Evolutionary conservation across 2,888 invertebrate genomes (phyloP), one percentile per base, ranked within the genome.

Genomic region (Zygothrica quintamaculata): DNA sequence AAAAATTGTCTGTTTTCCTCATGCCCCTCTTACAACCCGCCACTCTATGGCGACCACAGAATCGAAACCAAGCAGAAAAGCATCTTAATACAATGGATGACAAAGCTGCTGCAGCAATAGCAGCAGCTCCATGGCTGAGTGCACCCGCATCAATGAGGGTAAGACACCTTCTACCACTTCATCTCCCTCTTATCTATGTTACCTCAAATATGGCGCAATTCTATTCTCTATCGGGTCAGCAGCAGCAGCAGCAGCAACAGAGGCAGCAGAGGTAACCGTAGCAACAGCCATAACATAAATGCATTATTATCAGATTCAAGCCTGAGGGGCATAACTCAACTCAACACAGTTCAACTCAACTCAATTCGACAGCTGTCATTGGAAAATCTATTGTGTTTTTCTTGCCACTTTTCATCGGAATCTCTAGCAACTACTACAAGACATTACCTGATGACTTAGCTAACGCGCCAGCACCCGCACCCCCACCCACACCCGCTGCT

Each of bases 41-140:
- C 26, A 29, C 3, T 9, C 1, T 62, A 44, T 42, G 5, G 70
- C 55, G 71, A 67, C 65, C 77, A 74, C 73, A 77, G 60, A 51
- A 64, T 62, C 47, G 52, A 72, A 62, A 26, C 77, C 65, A 65
- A 69, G 74, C 77, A 65, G 69, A 74, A 78, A 81, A 80, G 60
- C 71, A 66, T 78, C 74, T 71, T 44, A 56, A 51, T 72, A 60
- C 56, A 65, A 48, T 57, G 56, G 44, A 42, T 57, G 65, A 68
- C 42, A 74, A 77, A 65, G 46, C 44, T 57, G 40, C 59, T 39
- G 48, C 53, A 39, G 44, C 46, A 53, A 16, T 22, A 39, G 33
- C 48, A 50, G 22, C 62, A 43, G 36, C 46, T 37, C 44, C 71
- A 74, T 57, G 64, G 65, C 36, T 79, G 55, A 76, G 51, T 76